Base-by-base conservation (phyloP, 2,888 invertebrate species). In the Lutraria lutraria region DNA sequence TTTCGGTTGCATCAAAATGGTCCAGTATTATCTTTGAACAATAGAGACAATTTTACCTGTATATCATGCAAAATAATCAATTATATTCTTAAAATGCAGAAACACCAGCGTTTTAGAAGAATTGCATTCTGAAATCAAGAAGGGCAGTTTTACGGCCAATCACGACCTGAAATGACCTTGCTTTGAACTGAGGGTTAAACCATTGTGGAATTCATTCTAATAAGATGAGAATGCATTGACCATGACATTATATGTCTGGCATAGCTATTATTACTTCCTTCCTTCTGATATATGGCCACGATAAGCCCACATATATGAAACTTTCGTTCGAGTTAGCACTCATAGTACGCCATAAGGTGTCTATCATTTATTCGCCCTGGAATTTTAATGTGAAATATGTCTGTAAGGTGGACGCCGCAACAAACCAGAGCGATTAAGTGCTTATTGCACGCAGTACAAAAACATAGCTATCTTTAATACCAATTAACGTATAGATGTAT, bases 251-350 rank as follows among this genome's bases (percentile, higher is more conserved):
- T 63, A 34, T 34, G 52, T 52, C 83, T 83, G 83, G 25, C 53
- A 63, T 81, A 63, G 68, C 34, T n/a, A 86, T 86, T 43, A 60
- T 80, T 72, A 29, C 31, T 81, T 86, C 15, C n/a, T 63, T 31
- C 60, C 2, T 3, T 15, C 63, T 80, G 88, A 88, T 81, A 54
- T 84, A 88, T 72, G 81, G 68, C 25, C 25, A 31, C 68, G 84
- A 85, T 84, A 88, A 84, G 53, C 16, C 12, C 6, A 25, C 81
- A 81, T 43, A 85, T 81, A 81, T 63, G 83, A 76, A 43, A 43
- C 8, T 43, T 43, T 43, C 43, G 43, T 43, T 43, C 43, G 43
- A 43, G 2, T 43, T 43, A 43, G 8, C 43, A 43, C 43, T 4
- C 8, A 43, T 25, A 3, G 63, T 56, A 56, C 12, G 1, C 19